phyloP scores from a whole-genome alignment of 2,113 vertebrate species.

The Buteo buteo region DNA sequence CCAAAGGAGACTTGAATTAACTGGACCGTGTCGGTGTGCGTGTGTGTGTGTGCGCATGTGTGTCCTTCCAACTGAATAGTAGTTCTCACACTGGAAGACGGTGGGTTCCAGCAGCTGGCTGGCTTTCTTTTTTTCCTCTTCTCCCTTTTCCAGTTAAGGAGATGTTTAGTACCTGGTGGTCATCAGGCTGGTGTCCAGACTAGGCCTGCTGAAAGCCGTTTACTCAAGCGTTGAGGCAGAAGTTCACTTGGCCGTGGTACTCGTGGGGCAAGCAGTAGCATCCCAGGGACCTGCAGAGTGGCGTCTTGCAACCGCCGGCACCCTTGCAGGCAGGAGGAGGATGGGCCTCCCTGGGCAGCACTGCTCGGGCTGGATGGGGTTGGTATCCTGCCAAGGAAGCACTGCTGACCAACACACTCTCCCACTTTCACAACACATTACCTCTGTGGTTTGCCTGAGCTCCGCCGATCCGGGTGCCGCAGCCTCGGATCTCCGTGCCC shows the following conservation, averaged over 20 bases:
- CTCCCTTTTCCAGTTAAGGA: not conserved
- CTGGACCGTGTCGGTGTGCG: conserved; percentile 11
- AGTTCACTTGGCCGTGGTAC: not conserved
- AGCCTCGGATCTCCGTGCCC: not conserved
- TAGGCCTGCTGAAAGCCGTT: not conserved
- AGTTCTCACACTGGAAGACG: conserved; percentile 67
- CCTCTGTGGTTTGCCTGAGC: conserved; percentile 39
- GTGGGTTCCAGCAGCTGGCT: conserved; percentile 46
- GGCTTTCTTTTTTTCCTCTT: not conserved
- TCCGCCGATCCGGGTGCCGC: not conserved
- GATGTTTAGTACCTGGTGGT: not conserved
- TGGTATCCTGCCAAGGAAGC: conserved; percentile 39
- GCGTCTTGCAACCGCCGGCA: not conserved
- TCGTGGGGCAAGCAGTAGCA: not conserved
- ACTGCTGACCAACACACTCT: conserved; percentile 41
- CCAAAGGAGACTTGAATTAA: conserved; percentile 66
- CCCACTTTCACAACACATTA: conserved; percentile 36
- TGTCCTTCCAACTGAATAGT: conserved; percentile 24
- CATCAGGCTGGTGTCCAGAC: not conserved
- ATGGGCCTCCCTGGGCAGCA: not conserved
- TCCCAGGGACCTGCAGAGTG: not conserved
- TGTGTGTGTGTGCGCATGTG: not conserved
- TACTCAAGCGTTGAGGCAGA: not conserved
- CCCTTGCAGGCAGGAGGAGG: not conserved
- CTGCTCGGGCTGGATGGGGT: conserved; percentile 23